Percentiles rank a stretch among this genome's conserved stretches.
phyloP scores from a whole-genome alignment of 2,888 invertebrate genomes.

The Callyntrura guangdongensis region DNA sequence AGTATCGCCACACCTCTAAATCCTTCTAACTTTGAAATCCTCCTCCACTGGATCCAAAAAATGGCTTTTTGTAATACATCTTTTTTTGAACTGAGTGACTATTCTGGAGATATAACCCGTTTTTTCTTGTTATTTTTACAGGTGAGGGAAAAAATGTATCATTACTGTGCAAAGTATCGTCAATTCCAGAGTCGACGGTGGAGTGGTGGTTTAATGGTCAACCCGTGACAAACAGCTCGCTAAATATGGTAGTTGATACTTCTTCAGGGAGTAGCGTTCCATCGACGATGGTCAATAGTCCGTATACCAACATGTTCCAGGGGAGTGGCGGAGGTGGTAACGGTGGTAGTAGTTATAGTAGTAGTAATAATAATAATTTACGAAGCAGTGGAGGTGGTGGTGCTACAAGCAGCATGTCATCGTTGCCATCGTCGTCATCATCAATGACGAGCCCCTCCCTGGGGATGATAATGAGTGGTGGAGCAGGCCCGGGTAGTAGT shows the following conservation, averaged over 20 bases:
- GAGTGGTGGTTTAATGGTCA: conserved; percentile 93
- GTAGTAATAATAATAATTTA: conserved; percentile 44
- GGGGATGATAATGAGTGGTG: conserved; percentile 65
- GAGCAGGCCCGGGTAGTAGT: conserved; percentile 35
- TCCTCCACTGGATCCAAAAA: neutral
- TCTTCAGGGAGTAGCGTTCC: conserved; percentile 66
- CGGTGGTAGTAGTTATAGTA: conserved; percentile 24
- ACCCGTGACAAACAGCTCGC: conserved; percentile 82
- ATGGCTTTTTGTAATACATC: neutral
- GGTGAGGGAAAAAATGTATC: conserved; percentile 93
- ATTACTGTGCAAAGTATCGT: conserved; percentile 92
- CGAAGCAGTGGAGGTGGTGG: conserved; percentile 2
- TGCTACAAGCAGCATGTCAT: conserved; percentile 44
- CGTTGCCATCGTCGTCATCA: conserved; percentile 63
- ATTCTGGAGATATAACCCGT: conserved; percentile 1
- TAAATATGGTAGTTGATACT: conserved; percentile 84
- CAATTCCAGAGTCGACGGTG: conserved; percentile 93
- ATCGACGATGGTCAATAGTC: conserved; percentile 48
- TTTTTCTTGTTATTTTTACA: conserved; percentile 70
- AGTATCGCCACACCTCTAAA: conserved; percentile 26
- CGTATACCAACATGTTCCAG: conserved; percentile 72
- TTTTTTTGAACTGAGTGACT: neutral
- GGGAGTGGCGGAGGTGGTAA: conserved; percentile 47
- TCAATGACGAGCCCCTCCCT: conserved; percentile 58
- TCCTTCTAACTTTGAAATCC: neutral